Evolutionary conservation across 2,113 vertebrate species (phyloP), one percentile per base, ranked within the genome.

Genomic region (Phocoena phocoena): DNA sequence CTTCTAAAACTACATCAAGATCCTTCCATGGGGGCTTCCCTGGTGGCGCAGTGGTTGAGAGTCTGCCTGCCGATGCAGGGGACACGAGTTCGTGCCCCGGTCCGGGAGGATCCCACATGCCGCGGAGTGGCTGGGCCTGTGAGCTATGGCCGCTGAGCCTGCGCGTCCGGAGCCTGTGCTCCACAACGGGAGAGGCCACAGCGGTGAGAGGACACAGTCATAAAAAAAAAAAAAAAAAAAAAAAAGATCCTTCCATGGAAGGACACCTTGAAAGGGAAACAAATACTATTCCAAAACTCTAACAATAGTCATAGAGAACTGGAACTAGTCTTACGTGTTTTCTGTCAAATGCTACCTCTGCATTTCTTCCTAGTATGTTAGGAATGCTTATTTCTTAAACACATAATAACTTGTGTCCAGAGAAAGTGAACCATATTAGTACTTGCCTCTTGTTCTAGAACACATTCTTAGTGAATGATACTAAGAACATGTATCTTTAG

Each of bases 21-120:
- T 23, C 50, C 20, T n/a, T 36, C 8, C 20, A 0, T 36, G 15
- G 8, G n/a, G n/a, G n/a, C n/a, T n/a, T n/a, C n/a, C n/a, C n/a
- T n/a, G n/a, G n/a, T n/a, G n/a, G n/a, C n/a, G n/a, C n/a, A n/a
- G n/a, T n/a, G n/a, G n/a, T n/a, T n/a, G n/a, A n/a, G n/a, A n/a
- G n/a, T n/a, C n/a, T n/a, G n/a, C n/a, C n/a, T n/a, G n/a, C n/a
- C n/a, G n/a, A n/a, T n/a, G n/a, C n/a, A n/a, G n/a, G n/a, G n/a
- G n/a, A n/a, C n/a, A n/a, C n/a, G n/a, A n/a, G n/a, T n/a, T n/a
- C n/a, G n/a, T n/a, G n/a, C n/a, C n/a, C n/a, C n/a, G n/a, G n/a
- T n/a, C n/a, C n/a, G n/a, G n/a, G n/a, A n/a, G n/a, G n/a, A n/a
- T n/a, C n/a, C n/a, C n/a, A n/a, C n/a, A n/a, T n/a, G n/a, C n/a